Percentiles rank a stretch among this genome's conserved stretches.
Conservation (phyloP, 2,113 vertebrate genomes). For the Melanostigma gelatinosum region DNA sequence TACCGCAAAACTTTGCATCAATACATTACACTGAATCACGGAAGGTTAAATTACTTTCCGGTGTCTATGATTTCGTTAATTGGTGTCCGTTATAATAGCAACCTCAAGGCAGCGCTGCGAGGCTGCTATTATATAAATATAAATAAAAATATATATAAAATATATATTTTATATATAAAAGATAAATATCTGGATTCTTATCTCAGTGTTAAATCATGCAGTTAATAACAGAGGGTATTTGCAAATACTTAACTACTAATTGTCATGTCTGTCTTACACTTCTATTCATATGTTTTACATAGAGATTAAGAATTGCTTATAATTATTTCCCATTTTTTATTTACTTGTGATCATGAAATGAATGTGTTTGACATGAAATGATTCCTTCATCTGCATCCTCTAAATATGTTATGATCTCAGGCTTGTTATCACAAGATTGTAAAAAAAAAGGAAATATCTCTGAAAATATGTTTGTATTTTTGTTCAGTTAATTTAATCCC, state of each 20-base stretch:
- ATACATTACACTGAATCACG: too few species aligned
- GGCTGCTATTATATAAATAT: too few species aligned
- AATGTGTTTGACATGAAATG: neutral
- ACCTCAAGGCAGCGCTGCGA: neutral
- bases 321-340: neutral
- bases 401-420: neutral
- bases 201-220: neutral
- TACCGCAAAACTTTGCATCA: neutral
- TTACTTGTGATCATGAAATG: neutral
- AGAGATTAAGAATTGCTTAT: neutral
- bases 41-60: neutral
- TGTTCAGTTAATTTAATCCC: too few species aligned
- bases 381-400: neutral
- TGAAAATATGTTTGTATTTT: too few species aligned
- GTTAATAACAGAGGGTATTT: neutral
- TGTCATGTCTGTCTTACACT: neutral
- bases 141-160: too few species aligned
- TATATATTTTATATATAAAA: too few species aligned
- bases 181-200: neutral
- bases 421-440: neutral
- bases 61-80: neutral
- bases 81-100: conserved; percentile 4
- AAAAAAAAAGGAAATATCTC: neutral
- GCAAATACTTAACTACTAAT: neutral
- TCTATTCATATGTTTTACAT: neutral